Conservation (phyloP, 2,888 invertebrate genomes). For the Masnerella sp. region DNA sequence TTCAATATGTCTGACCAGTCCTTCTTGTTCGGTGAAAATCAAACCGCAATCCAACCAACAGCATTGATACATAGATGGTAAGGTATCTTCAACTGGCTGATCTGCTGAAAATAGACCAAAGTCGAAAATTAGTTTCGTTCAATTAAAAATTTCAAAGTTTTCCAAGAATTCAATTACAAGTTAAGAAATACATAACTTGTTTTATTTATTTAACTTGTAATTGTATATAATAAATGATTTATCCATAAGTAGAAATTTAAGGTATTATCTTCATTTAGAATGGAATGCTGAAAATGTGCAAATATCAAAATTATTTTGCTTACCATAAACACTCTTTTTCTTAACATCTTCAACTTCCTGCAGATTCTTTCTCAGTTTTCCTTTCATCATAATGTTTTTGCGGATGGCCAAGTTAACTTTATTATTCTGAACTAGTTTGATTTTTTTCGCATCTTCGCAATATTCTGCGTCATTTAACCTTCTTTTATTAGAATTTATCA, state of each 20-base stretch:
- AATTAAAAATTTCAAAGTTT: slow-evolving; percentile 1
- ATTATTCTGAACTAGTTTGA: slow-evolving; percentile 64
- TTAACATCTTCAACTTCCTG: slow-evolving; percentile 10
- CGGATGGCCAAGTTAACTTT: slow-evolving; percentile 77
- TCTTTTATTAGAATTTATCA: slow-evolving; percentile 67
- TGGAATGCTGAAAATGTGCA: too few relatives aligned
- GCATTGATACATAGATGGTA: slow-evolving; percentile 80
- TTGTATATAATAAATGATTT: too few relatives aligned
- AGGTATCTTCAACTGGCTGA: slow-evolving; percentile 65
- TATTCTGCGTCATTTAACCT: slow-evolving; percentile 9
- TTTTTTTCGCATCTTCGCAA: slow-evolving; percentile 11
- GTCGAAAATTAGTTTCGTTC: background rate
- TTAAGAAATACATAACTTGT: too few relatives aligned
- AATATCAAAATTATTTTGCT: too few relatives aligned
- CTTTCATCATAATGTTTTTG: slow-evolving; percentile 69
- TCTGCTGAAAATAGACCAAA: slow-evolving; percentile 60
- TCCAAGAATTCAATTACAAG: background rate
- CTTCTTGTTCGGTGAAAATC: slow-evolving; percentile 87
- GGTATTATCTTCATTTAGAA: too few relatives aligned
- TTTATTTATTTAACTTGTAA: background rate
- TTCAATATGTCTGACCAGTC: slow-evolving; percentile 90
- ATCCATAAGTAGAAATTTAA: too few relatives aligned
- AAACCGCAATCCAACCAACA: slow-evolving; percentile 92
- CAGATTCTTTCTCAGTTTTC: slow-evolving; percentile 60
- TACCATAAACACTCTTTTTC: slow-evolving; percentile 65